Conservation (phyloP, 2,113 vertebrate species). For the Scomber colias region DNA sequence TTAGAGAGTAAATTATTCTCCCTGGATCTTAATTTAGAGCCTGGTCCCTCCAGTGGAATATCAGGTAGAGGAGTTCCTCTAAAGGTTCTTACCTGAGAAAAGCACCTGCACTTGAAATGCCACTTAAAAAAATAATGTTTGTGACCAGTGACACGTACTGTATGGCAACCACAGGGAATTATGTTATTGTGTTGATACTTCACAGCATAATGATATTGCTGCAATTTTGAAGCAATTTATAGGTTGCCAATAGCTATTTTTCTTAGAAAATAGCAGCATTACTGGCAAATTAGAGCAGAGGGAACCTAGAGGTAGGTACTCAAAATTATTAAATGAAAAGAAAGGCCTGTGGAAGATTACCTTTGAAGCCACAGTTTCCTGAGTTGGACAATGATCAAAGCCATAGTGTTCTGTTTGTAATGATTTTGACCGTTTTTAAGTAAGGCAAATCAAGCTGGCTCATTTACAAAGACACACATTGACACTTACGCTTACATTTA, state of each 20-base stretch:
- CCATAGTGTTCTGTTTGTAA: neutral
- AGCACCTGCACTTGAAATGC: too few relatives aligned
- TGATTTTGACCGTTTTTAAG: neutral
- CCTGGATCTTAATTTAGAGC: too few relatives aligned
- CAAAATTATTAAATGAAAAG: neutral
- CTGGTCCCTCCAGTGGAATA: too few relatives aligned
- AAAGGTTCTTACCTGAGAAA: too few relatives aligned
- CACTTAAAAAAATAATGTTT: neutral
- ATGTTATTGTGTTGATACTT: slow-evolving; percentile 14
- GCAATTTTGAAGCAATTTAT: too few relatives aligned
- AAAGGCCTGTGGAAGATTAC: neutral
- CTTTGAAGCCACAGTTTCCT: too few relatives aligned
- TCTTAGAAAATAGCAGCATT: slow-evolving; percentile 15
- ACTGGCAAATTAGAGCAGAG: slow-evolving; percentile 2
- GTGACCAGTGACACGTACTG: slow-evolving; percentile 8
- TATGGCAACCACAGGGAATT: neutral
- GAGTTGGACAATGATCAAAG: neutral
- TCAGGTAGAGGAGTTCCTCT: too few relatives aligned
- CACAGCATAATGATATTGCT: neutral
- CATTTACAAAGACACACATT: neutral
- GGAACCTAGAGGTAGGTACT: neutral
- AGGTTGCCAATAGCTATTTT: neutral
- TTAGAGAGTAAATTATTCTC: too few relatives aligned
- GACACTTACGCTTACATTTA: too few relatives aligned
- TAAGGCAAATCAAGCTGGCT: neutral